Conservation (phyloP, 2,888 invertebrate species). For the Onthophagus sagittarius region DNA sequence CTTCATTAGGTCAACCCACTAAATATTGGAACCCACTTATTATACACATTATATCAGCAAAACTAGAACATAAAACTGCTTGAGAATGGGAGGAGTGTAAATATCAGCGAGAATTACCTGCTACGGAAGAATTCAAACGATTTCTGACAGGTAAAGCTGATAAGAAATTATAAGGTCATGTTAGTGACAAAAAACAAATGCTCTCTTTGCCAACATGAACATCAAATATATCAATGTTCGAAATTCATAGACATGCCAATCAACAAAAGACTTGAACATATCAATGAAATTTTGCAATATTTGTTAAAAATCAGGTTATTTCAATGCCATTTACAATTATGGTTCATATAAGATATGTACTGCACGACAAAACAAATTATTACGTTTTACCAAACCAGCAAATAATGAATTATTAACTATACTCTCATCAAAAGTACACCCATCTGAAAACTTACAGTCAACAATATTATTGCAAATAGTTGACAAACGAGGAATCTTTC, state of each 20-base stretch:
- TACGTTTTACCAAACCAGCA: constrained; percentile 14
- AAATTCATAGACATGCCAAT: constrained; percentile 3
- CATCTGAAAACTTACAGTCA: neutral
- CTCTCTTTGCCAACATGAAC: no score
- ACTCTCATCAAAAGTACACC: neutral
- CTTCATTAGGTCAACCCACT: constrained; percentile 6
- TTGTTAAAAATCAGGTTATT: constrained; percentile 25
- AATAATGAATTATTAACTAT: neutral
- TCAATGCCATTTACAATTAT: constrained; percentile 12
- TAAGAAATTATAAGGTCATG: no score
- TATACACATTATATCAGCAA: constrained; percentile 9
- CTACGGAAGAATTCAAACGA: neutral
- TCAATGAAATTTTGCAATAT: constrained; percentile 9
- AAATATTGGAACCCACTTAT: constrained; percentile 15
- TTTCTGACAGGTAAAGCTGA: constrained; percentile 15
- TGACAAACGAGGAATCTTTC: constrained; percentile 7
- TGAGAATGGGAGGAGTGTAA: constrained; percentile 16
- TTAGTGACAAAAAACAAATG: no score
- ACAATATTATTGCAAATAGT: constrained; percentile 11
- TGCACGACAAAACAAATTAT: constrained; percentile 22
- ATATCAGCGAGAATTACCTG: neutral
- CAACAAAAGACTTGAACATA: neutral
- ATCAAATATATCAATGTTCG: neutral
- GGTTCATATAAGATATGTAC: constrained; percentile 18
- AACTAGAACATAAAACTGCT: constrained; percentile 13